A percentile compares a stretch with the other conserved stretches of the same genome.
Evolutionary conservation across 2,113 vertebrate species (phyloP).

Genomic region (Anhinga rufa): DNA sequence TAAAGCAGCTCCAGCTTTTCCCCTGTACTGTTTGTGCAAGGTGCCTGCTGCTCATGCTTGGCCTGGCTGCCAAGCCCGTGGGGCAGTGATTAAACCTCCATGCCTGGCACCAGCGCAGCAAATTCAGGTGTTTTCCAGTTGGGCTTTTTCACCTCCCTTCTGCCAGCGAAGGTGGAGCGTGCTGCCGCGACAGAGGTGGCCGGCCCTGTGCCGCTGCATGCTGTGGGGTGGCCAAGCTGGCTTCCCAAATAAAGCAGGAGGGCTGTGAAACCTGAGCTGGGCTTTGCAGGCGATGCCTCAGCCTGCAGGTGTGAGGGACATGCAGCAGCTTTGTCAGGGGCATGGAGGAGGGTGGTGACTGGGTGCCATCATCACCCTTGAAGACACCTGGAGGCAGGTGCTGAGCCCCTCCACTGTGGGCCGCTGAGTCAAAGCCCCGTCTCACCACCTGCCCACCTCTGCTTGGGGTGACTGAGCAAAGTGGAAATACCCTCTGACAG

Average conservation of each 20-base stretch:
- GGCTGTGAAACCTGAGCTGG: background rate
- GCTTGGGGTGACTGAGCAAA: accelerated
- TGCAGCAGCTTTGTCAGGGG: background rate
- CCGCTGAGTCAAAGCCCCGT: background rate
- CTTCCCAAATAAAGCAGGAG: background rate
- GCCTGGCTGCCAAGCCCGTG: background rate
- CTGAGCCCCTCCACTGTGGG: background rate
- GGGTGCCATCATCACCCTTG: background rate
- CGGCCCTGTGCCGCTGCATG: accelerated
- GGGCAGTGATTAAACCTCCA: background rate
- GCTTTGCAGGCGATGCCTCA: background rate
- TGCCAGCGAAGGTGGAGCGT: accelerated
- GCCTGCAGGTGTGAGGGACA: background rate
- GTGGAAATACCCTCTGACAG: background rate
- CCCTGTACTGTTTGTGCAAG: background rate
- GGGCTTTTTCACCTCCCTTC: background rate
- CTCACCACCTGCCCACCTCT: background rate
- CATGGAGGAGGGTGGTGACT: accelerated
- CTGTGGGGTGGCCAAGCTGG: background rate
- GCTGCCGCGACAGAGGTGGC: background rate
- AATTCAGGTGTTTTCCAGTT: background rate
- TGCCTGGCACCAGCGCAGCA: background rate
- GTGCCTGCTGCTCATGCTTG: background rate
- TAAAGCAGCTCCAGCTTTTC: background rate
- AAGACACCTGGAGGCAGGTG: background rate